phyloP scores from a whole-genome alignment of 2,888 invertebrate genomes.

The Ditylenchus weischeri region DNA sequence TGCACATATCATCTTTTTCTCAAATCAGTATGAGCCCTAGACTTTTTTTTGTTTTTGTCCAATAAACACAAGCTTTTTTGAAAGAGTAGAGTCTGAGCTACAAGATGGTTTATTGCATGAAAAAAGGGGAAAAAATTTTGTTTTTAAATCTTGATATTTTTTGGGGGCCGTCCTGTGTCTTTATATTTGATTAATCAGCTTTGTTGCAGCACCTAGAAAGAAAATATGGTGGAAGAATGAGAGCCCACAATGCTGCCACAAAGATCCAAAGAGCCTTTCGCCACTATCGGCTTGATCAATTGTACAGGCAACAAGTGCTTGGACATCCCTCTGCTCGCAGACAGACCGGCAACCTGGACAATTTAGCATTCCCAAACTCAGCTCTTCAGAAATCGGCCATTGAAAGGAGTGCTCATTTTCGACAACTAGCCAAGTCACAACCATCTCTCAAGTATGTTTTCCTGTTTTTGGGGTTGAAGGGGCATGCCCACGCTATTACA shows the following conservation, averaged over 20 bases:
- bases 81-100: background rate
- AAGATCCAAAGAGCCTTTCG: slow-evolving; percentile 94
- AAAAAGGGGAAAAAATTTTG: too few species aligned
- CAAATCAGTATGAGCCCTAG: too few species aligned
- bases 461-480: background rate
- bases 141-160: background rate
- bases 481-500: too few species aligned
- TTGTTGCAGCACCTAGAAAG: slow-evolving; percentile 84
- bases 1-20: background rate
- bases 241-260: slow-evolving; percentile 86
- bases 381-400: background rate
- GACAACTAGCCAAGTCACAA: slow-evolving; percentile 30
- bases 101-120: background rate
- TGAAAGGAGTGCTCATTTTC: slow-evolving; percentile 21
- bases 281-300: slow-evolving; percentile 62
- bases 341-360: slow-evolving; percentile 3
- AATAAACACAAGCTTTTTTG: background rate
- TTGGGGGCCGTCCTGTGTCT: too few species aligned
- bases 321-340: slow-evolving; percentile 13
- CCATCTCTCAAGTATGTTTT: slow-evolving; percentile 27
- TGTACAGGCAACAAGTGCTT: slow-evolving; percentile 32
- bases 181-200: background rate
- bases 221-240: slow-evolving; percentile 84
- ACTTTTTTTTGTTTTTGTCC: too few species aligned
- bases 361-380: too few species aligned